A percentile compares a stretch with the other conserved stretches of the same genome.
phyloP scores from a whole-genome alignment of 1,140 invertebrate genomes.

The Batillaria attramentaria region DNA sequence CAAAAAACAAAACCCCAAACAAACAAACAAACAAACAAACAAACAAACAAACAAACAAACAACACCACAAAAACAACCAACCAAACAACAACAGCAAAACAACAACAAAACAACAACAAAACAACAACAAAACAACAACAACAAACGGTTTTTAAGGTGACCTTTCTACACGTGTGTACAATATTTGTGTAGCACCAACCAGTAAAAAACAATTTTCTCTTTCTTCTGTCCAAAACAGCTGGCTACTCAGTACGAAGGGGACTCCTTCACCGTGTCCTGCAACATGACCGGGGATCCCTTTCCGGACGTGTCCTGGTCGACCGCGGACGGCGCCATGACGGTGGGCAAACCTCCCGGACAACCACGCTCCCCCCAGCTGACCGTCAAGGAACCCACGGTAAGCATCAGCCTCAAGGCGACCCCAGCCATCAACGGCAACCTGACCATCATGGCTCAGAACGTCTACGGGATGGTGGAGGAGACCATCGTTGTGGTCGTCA shows the following conservation, averaged over 20 bases:
- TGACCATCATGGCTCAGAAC: slow-evolving; percentile 26
- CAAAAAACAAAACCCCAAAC: no score
- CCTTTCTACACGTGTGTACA: no score
- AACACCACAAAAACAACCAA: no score
- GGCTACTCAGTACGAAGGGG: neutral
- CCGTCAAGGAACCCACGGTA: neutral
- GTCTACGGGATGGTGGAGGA: neutral
- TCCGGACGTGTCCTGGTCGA: slow-evolving; percentile 9
- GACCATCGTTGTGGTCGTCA: neutral
- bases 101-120: no score
- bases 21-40: no score
- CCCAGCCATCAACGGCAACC: slow-evolving; percentile 2
- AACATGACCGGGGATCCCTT: slow-evolving; percentile 13
- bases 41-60: no score
- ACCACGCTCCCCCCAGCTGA: neutral
- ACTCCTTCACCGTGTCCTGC: neutral
- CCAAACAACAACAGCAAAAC: no score
- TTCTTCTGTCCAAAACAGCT: neutral
- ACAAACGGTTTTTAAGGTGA: no score
- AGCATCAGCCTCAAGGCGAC: neutral
- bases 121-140: no score
- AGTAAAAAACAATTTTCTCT: no score
- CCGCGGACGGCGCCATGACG: neutral
- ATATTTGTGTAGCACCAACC: no score
- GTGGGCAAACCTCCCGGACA: neutral